A percentile compares a stretch with the other conserved stretches of the same genome.
These are phyloP conservation scores for Frankliniella fusca DNA, from an alignment of 2,888 invertebrate genomes.

Conservation along the genomic window DNA sequence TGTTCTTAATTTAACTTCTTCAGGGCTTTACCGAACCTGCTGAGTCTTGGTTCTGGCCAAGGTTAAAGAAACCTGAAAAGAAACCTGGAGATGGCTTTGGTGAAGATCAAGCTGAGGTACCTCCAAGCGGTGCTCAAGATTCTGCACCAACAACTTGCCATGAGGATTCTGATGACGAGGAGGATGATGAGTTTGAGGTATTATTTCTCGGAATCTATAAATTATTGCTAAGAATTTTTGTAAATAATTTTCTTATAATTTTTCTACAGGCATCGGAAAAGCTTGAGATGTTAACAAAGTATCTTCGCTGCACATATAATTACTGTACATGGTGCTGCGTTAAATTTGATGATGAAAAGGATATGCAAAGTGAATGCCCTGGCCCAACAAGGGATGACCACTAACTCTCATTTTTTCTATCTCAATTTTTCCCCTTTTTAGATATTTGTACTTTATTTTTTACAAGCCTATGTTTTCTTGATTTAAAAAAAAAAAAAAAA, in stretches of 20 bases:
- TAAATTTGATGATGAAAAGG: conserved; percentile 59
- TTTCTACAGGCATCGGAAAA: conserved; percentile 52
- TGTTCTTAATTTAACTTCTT: conserved; percentile 36
- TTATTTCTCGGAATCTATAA: conserved; percentile 33
- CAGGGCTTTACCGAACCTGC: conserved; percentile 52
- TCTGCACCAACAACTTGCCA: conserved; percentile 38
- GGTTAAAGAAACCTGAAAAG: conserved; percentile 39
- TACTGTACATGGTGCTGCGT: conserved; percentile 80
- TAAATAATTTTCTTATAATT: conserved; percentile 28
- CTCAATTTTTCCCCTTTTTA: too few species aligned
- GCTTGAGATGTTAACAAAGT: conserved; percentile 58
- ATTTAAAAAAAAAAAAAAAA: background rate
- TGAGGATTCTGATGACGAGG: conserved; percentile 41
- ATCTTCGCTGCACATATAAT: conserved; percentile 63
- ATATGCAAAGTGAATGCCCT: conserved; percentile 61
- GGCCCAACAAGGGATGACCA: conserved; percentile 63
- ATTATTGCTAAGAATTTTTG: conserved; percentile 35
- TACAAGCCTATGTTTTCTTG: background rate
- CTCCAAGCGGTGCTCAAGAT: conserved; percentile 33
- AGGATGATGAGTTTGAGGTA: conserved; percentile 43
- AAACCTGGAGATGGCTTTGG: conserved; percentile 40
- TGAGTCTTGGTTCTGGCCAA: conserved; percentile 59
- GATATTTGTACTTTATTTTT: too few species aligned
- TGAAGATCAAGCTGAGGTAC: conserved; percentile 40
- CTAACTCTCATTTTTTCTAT: conserved; percentile 39